Conservation (phyloP, 2,113 vertebrate species). For the Micronycteris hirsuta region DNA sequence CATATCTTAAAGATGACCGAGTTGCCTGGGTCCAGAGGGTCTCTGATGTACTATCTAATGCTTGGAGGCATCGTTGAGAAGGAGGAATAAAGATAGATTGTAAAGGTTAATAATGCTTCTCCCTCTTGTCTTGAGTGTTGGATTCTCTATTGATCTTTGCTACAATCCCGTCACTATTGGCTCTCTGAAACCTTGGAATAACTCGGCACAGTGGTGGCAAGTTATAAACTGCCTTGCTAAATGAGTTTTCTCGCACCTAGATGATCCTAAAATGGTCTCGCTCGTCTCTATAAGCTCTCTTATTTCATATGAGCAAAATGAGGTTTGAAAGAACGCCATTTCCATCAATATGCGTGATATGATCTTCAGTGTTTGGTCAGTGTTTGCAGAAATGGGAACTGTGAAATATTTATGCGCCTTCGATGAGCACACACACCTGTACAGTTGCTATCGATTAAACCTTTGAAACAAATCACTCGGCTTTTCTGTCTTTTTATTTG, state of each 20-base stretch:
- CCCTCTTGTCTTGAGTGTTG: not conserved
- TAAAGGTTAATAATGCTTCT: constrained; percentile 36
- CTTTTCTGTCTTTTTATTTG: constrained; percentile 13
- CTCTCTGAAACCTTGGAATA: constrained; percentile 45
- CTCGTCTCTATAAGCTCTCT: not conserved
- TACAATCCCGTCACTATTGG: not conserved
- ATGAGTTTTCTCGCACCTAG: constrained; percentile 1
- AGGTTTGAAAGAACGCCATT: not conserved
- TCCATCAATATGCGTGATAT: constrained; percentile 30
- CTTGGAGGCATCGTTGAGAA: not conserved
- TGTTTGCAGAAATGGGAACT: constrained; percentile 21
- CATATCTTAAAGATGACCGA: constrained; percentile 11
- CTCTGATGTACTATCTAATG: not conserved
- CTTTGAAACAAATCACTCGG: constrained; percentile 39
- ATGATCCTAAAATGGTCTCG: constrained; percentile 18
- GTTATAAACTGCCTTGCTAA: not conserved
- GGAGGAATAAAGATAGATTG: not conserved
- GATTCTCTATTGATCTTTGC: constrained; percentile 23
- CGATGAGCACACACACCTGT: not conserved
- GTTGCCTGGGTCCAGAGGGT: not conserved
- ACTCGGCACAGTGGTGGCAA: not conserved
- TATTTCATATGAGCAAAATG: constrained; percentile 9
- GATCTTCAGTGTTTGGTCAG: not conserved
- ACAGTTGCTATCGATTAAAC: constrained; percentile 41
- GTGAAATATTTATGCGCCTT: constrained; percentile 56